Evolutionary conservation across 1,140 invertebrate species (phyloP), one percentile per base, ranked within the genome.

Genomic region (Bombus sylvicola): DNA sequence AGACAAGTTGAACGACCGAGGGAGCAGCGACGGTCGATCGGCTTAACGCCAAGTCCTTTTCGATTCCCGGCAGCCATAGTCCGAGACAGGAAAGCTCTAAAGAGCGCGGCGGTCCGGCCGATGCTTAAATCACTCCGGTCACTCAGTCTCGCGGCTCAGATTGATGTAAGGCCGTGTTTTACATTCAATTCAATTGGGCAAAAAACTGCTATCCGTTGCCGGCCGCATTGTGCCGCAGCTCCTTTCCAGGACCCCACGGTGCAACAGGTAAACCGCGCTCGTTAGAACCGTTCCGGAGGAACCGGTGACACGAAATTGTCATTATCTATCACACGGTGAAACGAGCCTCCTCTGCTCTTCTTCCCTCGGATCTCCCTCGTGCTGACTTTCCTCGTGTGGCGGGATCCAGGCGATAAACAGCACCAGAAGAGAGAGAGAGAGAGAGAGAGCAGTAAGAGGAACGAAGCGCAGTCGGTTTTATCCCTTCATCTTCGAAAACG

Each of bases 111-210:
- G 85, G 81, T 80, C 81, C 85, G 79, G 78, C 84, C 93, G 89
- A 93, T 92, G 92, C 94, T 94, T 95, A 94, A 94, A 94, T 94
- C 94, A 94, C 91, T 92, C 89, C 81, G 92, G 92, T 94, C 94
- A 94, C 93, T 94, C 94, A 94, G 94, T 87, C 92, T 93, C 92
- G 93, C 93, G 92, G 93, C 92, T 94, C 92, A 94, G 94, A 95
- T 95, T 95, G 94, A 95, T 95, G 94, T 94, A 95, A 94, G 92
- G 93, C 94, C 94, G 92, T 95, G 94, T 95, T 95, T 95, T 95
- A 95, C 94, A 95, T 95, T 94, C 93, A 94, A 94, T 94, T 94
- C 94, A 94, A 94, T 94, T 94, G 94, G 92, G 92, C 93, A 94
- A 94, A 94, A 94, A 94, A 94, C 93, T 93, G 91, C 93, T 93